Base-by-base conservation (phyloP, 2,888 invertebrate species). In the Formica aserva region DNA sequence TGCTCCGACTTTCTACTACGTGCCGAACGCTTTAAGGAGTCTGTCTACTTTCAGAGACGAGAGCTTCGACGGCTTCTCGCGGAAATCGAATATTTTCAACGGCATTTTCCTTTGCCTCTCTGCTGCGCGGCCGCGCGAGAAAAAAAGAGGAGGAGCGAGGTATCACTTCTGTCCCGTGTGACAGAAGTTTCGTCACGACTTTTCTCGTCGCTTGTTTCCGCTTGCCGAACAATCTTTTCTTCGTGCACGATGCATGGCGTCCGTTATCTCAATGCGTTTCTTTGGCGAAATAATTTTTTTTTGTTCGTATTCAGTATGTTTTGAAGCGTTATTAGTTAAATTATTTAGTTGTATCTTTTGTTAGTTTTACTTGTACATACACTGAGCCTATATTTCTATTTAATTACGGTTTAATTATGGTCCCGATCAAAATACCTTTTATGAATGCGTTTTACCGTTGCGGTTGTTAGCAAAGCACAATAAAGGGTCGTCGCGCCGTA, bases 21-120 rank as follows among this genome's bases (percentile, higher is more conserved):
- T 87, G 89, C 83, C 82, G 82, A 88, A 88, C 83, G 82, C 85
- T 89, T 87, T 89, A 89, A 89, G 72, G 83, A 82, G 86, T 60
- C 83, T 67, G 82, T 65, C 88, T 87, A 87, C 85, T 88, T 83
- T 82, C 74, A 66, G 72, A 63, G 55, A 75, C 48, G 77, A 85
- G 83, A 83, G 84, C 83, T 26, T 85, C 63, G 65, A 76, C 78
- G 81, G 72, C 52, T 85, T 83, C 83, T 81, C 77, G 55, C 85
- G 84, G 84, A 87, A 89, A 89, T 88, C 85, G 82, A 88, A 87
- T 89, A 88, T 89, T 87, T 89, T 88, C 86, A 88, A 87, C 85
- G 85, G 76, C 72, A 74, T 88, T 84, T 74, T 75, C 81, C 82
- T 81, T 13, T 11, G 32, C 77, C 77, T 35, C 60, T 55, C 69